Evolutionary conservation across 2,797 vertebrate species (phyloP).

Genomic region (Corythornis leucogaster): DNA sequence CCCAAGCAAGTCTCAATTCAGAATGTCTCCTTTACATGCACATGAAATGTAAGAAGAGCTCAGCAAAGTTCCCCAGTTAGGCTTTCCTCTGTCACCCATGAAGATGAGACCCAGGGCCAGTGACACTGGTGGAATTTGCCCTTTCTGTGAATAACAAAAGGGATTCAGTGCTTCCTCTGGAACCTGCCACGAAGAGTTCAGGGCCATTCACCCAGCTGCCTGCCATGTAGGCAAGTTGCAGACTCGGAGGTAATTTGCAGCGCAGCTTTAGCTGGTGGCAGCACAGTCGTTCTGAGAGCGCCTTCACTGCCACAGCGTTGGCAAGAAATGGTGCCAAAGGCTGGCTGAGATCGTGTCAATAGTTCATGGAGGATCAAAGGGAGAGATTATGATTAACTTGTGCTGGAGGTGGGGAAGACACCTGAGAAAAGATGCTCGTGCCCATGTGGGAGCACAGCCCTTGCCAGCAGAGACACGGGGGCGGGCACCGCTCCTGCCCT

Average conservation of each 20-base stretch:
- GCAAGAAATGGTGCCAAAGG: background rate
- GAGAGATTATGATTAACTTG: background rate
- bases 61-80: background rate
- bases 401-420: background rate
- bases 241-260: background rate
- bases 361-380: background rate
- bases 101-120: background rate
- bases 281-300: background rate
- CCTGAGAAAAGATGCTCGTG: background rate
- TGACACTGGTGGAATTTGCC: background rate
- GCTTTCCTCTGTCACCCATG: background rate
- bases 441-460: background rate
- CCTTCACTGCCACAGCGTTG: background rate
- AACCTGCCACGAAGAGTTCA: fast-evolving
- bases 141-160: background rate
- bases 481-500: background rate
- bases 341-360: background rate
- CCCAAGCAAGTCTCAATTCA: background rate
- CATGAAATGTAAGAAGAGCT: background rate
- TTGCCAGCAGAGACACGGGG: background rate
- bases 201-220: background rate
- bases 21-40: background rate
- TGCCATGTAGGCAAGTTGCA: background rate
- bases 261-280: background rate
- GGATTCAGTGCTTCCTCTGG: background rate